Evolutionary conservation across 2,888 invertebrate species (phyloP).

Genomic region (Mayetiola destructor): DNA sequence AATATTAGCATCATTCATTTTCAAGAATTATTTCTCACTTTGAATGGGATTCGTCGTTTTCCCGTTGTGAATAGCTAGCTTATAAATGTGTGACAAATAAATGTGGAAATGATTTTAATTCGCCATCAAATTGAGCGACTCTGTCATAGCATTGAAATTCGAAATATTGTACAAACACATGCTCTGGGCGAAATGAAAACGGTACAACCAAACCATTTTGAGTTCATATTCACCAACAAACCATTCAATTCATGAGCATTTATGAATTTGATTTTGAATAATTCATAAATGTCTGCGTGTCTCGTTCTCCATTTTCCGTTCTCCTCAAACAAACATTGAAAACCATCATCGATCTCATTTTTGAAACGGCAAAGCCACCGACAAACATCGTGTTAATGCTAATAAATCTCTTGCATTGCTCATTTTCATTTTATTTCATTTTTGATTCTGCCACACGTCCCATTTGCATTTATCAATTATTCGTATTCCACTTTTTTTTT

Average conservation of each 20-base stretch:
- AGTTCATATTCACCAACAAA: not conserved
- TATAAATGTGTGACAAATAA: not conserved
- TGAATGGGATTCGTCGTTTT: not conserved
- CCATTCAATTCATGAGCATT: not conserved
- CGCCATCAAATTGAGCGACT: not conserved
- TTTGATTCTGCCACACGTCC: not conserved
- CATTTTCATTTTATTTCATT: not conserved
- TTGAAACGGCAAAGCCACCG: not conserved
- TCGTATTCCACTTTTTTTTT: too few species aligned
- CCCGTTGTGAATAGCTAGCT: not conserved
- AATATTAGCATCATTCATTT: slow-evolving; percentile 9
- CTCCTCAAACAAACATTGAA: too few species aligned
- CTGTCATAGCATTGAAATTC: not conserved
- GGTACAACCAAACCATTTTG: not conserved
- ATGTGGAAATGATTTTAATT: not conserved
- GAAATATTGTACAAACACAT: not conserved
- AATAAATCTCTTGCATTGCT: too few species aligned
- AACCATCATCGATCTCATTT: too few species aligned
- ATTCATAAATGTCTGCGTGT: too few species aligned
- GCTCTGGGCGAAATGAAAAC: not conserved
- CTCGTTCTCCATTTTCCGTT: too few species aligned
- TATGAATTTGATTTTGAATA: not conserved
- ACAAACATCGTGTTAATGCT: slow-evolving; percentile 6
- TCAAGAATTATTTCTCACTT: not conserved
- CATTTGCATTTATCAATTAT: slow-evolving; percentile 7